phyloP scores from a whole-genome alignment of 2,888 invertebrate species.

The Dione vanillae region DNA sequence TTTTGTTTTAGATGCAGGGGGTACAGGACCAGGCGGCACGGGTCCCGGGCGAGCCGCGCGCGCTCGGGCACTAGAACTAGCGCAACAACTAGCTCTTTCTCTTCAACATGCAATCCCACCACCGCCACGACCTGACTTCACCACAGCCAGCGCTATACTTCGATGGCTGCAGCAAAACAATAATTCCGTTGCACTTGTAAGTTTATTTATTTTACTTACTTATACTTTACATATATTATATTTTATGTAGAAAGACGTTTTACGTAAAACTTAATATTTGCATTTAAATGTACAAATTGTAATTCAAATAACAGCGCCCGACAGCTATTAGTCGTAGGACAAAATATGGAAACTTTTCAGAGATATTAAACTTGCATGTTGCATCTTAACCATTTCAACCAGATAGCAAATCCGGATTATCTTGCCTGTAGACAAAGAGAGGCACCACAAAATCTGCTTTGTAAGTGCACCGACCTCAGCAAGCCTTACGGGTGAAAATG shows the following conservation, averaged over 20 bases:
- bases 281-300: no score
- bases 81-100: slow-evolving; percentile 86
- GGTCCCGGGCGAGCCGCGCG: slow-evolving; percentile 77
- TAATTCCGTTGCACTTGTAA: slow-evolving; percentile 75
- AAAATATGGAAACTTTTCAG: slow-evolving; percentile 2
- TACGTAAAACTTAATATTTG: no score
- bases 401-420: slow-evolving; percentile 36
- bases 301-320: no score
- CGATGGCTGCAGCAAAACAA: slow-evolving; percentile 87
- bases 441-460: slow-evolving; percentile 32
- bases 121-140: slow-evolving; percentile 87
- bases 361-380: slow-evolving; percentile 8
- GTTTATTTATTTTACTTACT: slow-evolving; percentile 48
- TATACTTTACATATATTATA: not conserved
- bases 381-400: slow-evolving; percentile 29
- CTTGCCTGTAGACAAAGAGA: slow-evolving; percentile 31
- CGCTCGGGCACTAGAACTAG: slow-evolving; percentile 85
- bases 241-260: no score
- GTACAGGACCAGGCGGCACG: slow-evolving; percentile 59
- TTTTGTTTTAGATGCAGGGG: slow-evolving; percentile 67
- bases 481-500: slow-evolving; percentile 32
- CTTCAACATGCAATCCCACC: slow-evolving; percentile 87
- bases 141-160: slow-evolving; percentile 86
- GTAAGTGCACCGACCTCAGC: slow-evolving; percentile 34
- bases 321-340: no score